Conservation (phyloP, 2,113 vertebrate genomes). For the Crypturellus undulatus region DNA sequence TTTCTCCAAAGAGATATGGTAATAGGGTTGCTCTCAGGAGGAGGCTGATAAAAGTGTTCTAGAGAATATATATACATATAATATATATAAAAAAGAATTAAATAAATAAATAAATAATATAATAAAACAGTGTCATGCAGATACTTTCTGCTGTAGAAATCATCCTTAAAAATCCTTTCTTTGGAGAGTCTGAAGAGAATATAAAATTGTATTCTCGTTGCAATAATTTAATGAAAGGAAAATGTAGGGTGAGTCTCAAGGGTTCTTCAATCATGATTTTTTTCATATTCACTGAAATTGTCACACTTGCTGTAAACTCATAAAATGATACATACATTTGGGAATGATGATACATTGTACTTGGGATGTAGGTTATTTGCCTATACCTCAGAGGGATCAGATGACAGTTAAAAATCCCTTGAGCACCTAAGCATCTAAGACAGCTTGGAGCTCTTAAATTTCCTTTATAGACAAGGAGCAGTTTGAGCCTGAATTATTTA, state of each 20-base stretch:
- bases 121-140: conserved; percentile 46
- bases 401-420: neutral
- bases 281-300: conserved; percentile 45
- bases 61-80: no score
- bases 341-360: neutral
- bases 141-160: conserved; percentile 33
- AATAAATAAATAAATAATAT: no score
- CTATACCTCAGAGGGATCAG: conserved; percentile 12
- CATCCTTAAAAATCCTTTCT: conserved; percentile 17
- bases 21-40: conserved; percentile 48
- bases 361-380: conserved; percentile 54
- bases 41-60: conserved; percentile 24
- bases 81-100: no score
- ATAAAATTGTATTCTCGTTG: conserved; percentile 7
- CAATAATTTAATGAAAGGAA: conserved; percentile 55
- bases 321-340: conserved; percentile 33
- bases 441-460: neutral
- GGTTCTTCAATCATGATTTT: conserved; percentile 23
- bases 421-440: conserved; percentile 5
- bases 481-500: conserved; percentile 33
- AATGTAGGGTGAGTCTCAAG: conserved; percentile 61
- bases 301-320: conserved; percentile 42
- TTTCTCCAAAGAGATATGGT: conserved; percentile 33
- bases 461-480: neutral
- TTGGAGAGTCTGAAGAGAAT: conserved; percentile 17